Base-by-base conservation (phyloP, 2,797 vertebrate genomes). In the Sebastes itinus region DNA sequence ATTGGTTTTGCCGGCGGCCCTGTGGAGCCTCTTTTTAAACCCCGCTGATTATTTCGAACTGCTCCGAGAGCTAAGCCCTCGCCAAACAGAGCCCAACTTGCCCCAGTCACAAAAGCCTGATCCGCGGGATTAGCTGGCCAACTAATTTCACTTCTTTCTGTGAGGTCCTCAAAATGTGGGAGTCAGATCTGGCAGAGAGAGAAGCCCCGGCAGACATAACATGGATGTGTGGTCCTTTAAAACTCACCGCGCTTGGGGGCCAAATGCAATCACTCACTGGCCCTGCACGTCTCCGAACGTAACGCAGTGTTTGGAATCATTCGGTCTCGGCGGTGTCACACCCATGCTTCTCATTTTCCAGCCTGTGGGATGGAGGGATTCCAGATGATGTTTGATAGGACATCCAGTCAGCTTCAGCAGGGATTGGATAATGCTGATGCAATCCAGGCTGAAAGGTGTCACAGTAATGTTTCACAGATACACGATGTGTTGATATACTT, bases 21-120 rank as follows among this genome's bases (percentile, higher is more conserved):
- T 72, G 88, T 16, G 82, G 89, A 95, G 93, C 92, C 86, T 93
- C 94, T 90, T 93, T 92, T 92, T 93, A 95, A 95, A 95, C 77
- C 90, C 92, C 30, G 88, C 92, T 94, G 93, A 94, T 94, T 90
- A 95, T 95, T 95, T 94, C 90, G 83, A 94, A 94, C 90, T 87
- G 89, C 95, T 95, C 91, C 88, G 87, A 90, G 92, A 93, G 91
- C 90, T 96, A 96, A 96, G 92, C 94, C 94, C 84, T 95, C 81
- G 32, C 94, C 95, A 96, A 96, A 96, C 95, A 96, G 87, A 94
- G 89, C 92, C 92, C 95, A 92, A 96, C 95, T 94, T 95, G 95
- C 93, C 94, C 94, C 92, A 84, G 92, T 89, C 94, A 95, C 94
- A 95, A 95, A 95, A 85, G 93, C 90, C 90, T 95, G 93, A 96